phyloP scores from a whole-genome alignment of 2,888 invertebrate species.

The Campopleginae sp. region DNA sequence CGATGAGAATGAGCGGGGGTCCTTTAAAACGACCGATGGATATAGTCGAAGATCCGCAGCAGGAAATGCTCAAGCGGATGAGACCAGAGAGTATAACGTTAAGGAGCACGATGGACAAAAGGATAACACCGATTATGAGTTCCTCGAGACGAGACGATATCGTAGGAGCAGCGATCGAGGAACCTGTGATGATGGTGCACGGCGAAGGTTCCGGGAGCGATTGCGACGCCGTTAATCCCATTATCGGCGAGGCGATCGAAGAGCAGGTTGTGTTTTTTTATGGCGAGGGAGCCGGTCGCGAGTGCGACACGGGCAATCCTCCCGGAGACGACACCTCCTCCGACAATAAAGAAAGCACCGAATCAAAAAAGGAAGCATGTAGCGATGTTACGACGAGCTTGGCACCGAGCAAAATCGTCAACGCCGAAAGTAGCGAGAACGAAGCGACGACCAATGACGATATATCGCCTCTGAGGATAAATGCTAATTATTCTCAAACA shows the following conservation, averaged over 20 bases:
- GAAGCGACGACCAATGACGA: conserved; percentile 74
- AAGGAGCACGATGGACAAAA: conserved; percentile 74
- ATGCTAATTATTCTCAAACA: conserved; percentile 71
- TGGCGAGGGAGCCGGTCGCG: conserved; percentile 90
- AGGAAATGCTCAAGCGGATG: conserved; percentile 78
- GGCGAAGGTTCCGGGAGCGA: conserved; percentile 90
- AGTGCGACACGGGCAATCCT: conserved; percentile 91
- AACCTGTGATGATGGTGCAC: conserved; percentile 89
- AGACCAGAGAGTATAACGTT: conserved; percentile 78
- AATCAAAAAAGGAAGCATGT: conserved; percentile 77
- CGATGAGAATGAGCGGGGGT: conserved; percentile 76
- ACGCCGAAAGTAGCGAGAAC: conserved; percentile 71
- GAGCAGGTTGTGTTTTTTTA: conserved; percentile 89
- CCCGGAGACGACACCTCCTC: conserved; percentile 81
- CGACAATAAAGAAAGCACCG: conserved; percentile 78
- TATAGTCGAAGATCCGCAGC: conserved; percentile 71
- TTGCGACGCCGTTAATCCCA: conserved; percentile 85
- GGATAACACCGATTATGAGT: conserved; percentile 67
- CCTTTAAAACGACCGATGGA: conserved; percentile 78
- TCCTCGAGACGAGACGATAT: conserved; percentile 79
- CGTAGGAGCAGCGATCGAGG: conserved; percentile 89
- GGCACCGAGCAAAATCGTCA: conserved; percentile 71
- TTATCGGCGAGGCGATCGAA: conserved; percentile 89
- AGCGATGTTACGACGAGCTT: conserved; percentile 72
- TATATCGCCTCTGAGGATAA: conserved; percentile 71